Base-by-base conservation (phyloP, 2,888 invertebrate species). In the Dione juno region DNA sequence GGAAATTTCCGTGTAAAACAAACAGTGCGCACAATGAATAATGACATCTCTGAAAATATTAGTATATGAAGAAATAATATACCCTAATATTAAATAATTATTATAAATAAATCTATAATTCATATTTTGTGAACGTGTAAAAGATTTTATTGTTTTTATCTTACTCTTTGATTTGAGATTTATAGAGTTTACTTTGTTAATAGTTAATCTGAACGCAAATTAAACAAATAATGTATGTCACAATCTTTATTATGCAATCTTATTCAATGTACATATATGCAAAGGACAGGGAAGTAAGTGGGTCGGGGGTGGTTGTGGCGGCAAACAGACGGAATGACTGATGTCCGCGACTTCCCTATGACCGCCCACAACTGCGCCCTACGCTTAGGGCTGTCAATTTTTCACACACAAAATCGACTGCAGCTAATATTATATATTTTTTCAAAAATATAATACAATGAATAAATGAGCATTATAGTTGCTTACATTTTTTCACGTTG, bases 331-430 rank as follows among this genome's bases (percentile, higher is more conserved):
- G 52, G 41, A 52, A 67, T 67, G 50, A 40, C 58, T 67, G 58
- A 67, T 67, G 59, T 58, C 58, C 58, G 52, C 52, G 52, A 67
- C 58, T 59, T 40, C 16, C 58, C 67, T 58, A 50, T 50, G 67
- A 40, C 28, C 59, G 61, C 50, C 52, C 58, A 21, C 48, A 50
- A 67, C 59, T 50, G 61, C 45, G 61, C 43, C 61, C 21, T 61
- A 45, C 11, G n/a, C n/a, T 3, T 43, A 61, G 61, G 61, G 61
- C 3, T 61, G 61, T 11, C 61, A 43, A 45, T 28, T 45, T 45
- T 35, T n/a, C 7, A 6, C 61, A 16, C 37, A 57, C 11, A 54
- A 54, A 54, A 35, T 9, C 28, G n/a, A 10, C 54, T 8, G 35
- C 54, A 54, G 54, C 50, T 35, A 28, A 14, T 11, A n/a, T n/a